Evolutionary conservation across 2,888 invertebrate species (phyloP).

Genomic region (Steinernema hermaphroditum): DNA sequence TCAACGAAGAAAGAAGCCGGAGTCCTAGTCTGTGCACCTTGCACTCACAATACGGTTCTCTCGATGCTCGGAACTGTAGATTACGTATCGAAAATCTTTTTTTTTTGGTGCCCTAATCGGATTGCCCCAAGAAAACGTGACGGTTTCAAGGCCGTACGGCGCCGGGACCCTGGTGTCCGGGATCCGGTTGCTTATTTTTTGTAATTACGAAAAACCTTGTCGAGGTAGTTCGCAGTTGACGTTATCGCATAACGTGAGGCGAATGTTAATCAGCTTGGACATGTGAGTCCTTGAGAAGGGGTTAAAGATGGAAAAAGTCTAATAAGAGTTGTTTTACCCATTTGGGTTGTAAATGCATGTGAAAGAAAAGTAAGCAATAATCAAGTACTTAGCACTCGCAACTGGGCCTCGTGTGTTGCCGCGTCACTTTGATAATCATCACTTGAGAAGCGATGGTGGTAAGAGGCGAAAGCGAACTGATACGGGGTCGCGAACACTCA

Average conservation of each 20-base stretch:
- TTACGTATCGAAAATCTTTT: slow-evolving; percentile 1
- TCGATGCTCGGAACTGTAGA: background rate
- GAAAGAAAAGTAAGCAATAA: background rate
- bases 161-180: background rate
- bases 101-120: slow-evolving; percentile 5
- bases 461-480: background rate
- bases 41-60: background rate
- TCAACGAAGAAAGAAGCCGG: no score
- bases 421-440: slow-evolving; percentile 18
- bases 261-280: slow-evolving; percentile 18
- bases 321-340: no score
- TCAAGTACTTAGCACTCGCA: slow-evolving; percentile 6
- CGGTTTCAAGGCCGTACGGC: background rate
- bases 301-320: no score
- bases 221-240: background rate
- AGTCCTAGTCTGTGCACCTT: background rate
- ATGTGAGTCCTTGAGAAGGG: background rate
- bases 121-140: background rate
- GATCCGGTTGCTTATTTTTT: slow-evolving; percentile 10
- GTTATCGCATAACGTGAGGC: background rate
- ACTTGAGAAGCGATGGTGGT: background rate
- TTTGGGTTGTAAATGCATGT: background rate
- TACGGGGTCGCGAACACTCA: slow-evolving; percentile 24
- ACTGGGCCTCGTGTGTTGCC: background rate
- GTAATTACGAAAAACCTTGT: background rate